Evolutionary conservation across 2,797 vertebrate genomes (phyloP).

Genomic region (Mus spretus): DNA sequence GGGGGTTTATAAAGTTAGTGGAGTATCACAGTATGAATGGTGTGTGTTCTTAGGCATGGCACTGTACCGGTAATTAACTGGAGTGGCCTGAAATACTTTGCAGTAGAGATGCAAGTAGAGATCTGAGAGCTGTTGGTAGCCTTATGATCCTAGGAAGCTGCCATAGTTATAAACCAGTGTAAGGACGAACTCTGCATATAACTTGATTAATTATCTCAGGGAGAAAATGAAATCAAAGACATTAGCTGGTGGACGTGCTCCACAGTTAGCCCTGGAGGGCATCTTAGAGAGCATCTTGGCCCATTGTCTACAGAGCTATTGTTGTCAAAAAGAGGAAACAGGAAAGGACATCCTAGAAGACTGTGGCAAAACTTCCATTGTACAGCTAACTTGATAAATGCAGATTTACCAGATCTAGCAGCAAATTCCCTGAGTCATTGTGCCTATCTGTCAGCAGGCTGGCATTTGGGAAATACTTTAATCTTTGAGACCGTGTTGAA

Average conservation of each 20-base stretch:
- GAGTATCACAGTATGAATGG: not conserved
- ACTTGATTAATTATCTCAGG: constrained; percentile 8
- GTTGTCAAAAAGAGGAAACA: not conserved
- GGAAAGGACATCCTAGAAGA: not conserved
- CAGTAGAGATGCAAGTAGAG: constrained; percentile 19
- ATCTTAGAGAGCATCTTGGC: not conserved
- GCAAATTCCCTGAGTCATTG: not conserved
- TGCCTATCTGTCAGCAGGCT: constrained; percentile 39
- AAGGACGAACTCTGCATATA: not conserved
- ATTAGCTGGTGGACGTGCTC: not conserved
- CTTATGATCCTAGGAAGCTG: not conserved
- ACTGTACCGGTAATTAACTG: constrained; percentile 13
- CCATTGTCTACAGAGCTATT: not conserved
- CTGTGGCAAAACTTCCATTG: not conserved
- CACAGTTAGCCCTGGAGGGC: not conserved
- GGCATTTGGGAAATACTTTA: constrained; percentile 58
- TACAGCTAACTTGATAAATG: constrained; percentile 13
- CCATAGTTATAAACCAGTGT: not conserved
- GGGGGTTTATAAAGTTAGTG: constrained; percentile 30
- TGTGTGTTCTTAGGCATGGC: constrained; percentile 36
- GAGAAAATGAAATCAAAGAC: not conserved
- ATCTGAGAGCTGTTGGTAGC: constrained; percentile 12
- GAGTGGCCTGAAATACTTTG: constrained; percentile 66
- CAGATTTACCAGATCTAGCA: constrained; percentile 22
- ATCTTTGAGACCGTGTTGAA: constrained; percentile 51